A percentile compares a stretch with the other conserved stretches of the same genome.
phyloP scores from a whole-genome alignment of 2,113 vertebrate genomes.

The Podilymbus podiceps region DNA sequence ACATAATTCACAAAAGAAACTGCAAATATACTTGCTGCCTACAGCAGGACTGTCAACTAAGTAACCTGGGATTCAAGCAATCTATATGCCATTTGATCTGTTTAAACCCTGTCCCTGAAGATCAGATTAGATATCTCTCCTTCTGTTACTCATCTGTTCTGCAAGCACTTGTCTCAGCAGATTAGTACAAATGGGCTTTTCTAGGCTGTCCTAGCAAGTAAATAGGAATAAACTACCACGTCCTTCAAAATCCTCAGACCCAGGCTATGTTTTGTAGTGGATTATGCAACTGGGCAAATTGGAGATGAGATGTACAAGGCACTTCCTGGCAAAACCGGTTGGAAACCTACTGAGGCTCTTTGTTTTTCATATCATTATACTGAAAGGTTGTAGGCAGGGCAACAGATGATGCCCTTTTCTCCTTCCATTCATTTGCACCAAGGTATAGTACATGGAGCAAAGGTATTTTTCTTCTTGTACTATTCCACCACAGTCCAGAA shows the following conservation, averaged over 20 bases:
- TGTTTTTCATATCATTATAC: background rate
- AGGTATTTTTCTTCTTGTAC: background rate
- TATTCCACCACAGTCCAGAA: background rate
- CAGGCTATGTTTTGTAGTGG: background rate
- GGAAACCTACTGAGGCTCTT: background rate
- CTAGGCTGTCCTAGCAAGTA: background rate
- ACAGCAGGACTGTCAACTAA: background rate
- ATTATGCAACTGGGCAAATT: background rate
- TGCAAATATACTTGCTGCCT: background rate
- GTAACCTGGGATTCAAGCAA: background rate
- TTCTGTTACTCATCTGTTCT: background rate
- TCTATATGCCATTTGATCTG: background rate
- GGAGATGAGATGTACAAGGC: background rate
- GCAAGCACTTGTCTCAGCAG: background rate
- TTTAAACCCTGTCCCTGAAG: background rate
- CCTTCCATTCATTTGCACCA: background rate
- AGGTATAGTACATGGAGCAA: background rate
- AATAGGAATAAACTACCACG: background rate
- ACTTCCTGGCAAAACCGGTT: background rate
- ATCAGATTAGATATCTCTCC: background rate
- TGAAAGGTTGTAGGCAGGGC: background rate
- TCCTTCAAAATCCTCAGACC: background rate
- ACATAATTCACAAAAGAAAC: background rate
- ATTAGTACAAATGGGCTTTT: background rate
- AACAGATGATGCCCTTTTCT: background rate